Conservation (phyloP, 2,888 invertebrate genomes). For the Melinaea menophilus region DNA sequence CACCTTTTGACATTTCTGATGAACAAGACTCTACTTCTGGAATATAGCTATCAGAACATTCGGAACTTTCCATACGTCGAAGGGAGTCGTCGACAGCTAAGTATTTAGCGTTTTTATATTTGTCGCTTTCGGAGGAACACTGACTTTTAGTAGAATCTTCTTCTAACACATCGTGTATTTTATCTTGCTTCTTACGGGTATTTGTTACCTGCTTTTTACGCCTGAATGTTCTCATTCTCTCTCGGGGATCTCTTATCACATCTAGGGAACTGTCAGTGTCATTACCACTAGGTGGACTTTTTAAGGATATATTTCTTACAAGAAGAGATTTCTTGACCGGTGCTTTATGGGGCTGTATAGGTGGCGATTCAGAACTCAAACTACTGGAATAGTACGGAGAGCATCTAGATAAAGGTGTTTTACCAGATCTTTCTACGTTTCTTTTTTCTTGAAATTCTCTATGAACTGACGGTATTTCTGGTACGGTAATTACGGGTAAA, state of each 20-base stretch:
- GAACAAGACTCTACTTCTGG: slow-evolving; percentile 81
- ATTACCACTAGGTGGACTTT: slow-evolving; percentile 85
- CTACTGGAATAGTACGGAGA: slow-evolving; percentile 87
- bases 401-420: slow-evolving; percentile 80
- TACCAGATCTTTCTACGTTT: slow-evolving; percentile 66
- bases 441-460: slow-evolving; percentile 70
- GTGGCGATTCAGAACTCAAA: slow-evolving; percentile 85
- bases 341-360: slow-evolving; percentile 81
- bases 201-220: slow-evolving; percentile 81
- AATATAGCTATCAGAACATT: slow-evolving; percentile 83
- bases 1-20: slow-evolving; percentile 78
- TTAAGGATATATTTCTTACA: slow-evolving; percentile 78
- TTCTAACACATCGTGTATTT: slow-evolving; percentile 74
- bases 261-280: slow-evolving; percentile 85
- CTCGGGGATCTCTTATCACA: slow-evolving; percentile 82
- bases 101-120: slow-evolving; percentile 58
- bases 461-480: slow-evolving; percentile 70
- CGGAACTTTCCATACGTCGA: slow-evolving; percentile 80
- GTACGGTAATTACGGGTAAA: slow-evolving; percentile 75
- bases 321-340: slow-evolving; percentile 81
- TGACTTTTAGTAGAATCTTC: slow-evolving; percentile 74
- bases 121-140: slow-evolving; percentile 73
- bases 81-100: slow-evolving; percentile 63
- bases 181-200: slow-evolving; percentile 76
- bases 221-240: slow-evolving; percentile 82